Base-by-base conservation (phyloP, 1,140 invertebrate species). In the Oncopodura yosiiana region DNA sequence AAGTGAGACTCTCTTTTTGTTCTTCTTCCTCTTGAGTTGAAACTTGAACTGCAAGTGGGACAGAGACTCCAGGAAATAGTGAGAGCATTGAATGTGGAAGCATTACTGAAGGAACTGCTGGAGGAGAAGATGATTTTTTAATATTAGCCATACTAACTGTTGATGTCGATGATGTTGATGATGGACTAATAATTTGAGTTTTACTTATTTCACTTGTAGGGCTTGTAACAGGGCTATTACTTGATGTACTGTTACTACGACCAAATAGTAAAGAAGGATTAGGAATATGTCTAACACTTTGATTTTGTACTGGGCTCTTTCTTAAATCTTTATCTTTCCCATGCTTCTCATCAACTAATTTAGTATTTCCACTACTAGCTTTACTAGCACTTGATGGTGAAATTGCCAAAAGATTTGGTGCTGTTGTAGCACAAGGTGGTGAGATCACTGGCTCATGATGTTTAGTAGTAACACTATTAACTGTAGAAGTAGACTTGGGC, bases 201-300 rank as follows among this genome's bases (percentile, higher is more conserved):
- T 49, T 49, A 37, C 38, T 49, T 6, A 30, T 23, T 11, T 49
- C 46, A n/a, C 8, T 23, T 29, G 21, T 44, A 24, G 42, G 23
- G 16, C 16, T 24, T 16, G 42, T 26, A 44, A 16, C 37, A 12
- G 37, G 18, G 18, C 6, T 23, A 5, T 3, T 19, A 9, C 18
- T 23, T 24, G 41, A 24, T 42, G 41, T 3, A 5, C 23, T 50
- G 50, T 51, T 51, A 27, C 65, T 62, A 42, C 68, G 59, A 49
- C 61, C 65, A 29, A 68, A 59, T 11, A 69, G 46, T 1, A 65
- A 62, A 1, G 68, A 68, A 9, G 70, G 69, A 55, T 70, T 70
- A 2, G 70, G 69, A 43, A 71, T 71, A 43, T 70, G 69, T 11
- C 70, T 51, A 3, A 71, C 67, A 26, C 50, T 63, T 48, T 69